These are phyloP conservation scores for Megalonaias nervosa DNA, from an alignment of 1,140 invertebrate species.

Conservation along the genomic window DNA sequence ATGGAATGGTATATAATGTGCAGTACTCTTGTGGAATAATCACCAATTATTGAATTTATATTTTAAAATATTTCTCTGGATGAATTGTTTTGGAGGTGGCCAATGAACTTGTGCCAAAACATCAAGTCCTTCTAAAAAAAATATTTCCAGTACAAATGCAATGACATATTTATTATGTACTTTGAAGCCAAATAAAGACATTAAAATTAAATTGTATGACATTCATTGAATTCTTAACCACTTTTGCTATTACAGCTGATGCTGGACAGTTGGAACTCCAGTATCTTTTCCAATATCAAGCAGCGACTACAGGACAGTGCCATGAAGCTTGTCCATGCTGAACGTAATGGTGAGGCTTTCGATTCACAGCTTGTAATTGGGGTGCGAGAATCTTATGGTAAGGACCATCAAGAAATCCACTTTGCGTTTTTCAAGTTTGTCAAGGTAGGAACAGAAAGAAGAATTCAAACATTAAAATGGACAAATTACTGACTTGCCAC, in stretches of 20 bases:
- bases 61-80: no score
- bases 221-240: no score
- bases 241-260: conserved; percentile 81
- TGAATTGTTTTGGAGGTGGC: no score
- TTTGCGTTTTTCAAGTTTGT: no score
- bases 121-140: neutral
- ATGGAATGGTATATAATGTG: no score
- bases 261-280: conserved; percentile 98
- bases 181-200: neutral
- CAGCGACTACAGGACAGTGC: conserved; percentile 94
- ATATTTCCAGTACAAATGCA: neutral
- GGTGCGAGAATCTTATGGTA: conserved; percentile 94
- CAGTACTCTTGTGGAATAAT: no score
- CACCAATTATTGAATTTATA: no score
- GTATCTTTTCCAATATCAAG: conserved; percentile 96
- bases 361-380: conserved; percentile 98
- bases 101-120: no score
- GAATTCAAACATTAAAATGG: no score
- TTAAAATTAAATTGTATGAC: neutral
- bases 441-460: no score
- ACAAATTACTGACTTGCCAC: no score
- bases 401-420: conserved; percentile 25
- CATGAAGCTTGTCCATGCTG: conserved; percentile 96
- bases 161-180: no score
- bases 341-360: conserved; percentile 97